These are phyloP conservation scores for Dynastes maya DNA, from an alignment of 2,888 invertebrate species.

Conservation along the genomic window DNA sequence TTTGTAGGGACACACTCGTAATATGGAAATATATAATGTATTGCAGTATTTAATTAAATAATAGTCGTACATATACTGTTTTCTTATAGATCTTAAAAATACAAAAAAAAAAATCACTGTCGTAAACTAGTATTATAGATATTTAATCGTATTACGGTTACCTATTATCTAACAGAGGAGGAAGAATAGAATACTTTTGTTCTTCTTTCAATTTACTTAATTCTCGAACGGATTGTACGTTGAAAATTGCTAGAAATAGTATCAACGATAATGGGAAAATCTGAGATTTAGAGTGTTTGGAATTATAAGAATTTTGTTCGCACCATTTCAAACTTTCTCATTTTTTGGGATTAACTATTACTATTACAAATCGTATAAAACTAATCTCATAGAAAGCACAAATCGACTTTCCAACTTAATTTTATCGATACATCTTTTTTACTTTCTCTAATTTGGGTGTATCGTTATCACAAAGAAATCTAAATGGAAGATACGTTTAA, in stretches of 20 bases:
- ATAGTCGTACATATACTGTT: slow-evolving; percentile 10
- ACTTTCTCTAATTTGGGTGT: neutral
- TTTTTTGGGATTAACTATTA: too few species aligned
- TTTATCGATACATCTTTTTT: slow-evolving; percentile 35
- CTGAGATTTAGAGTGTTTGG: neutral
- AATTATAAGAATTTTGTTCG: neutral
- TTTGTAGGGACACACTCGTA: slow-evolving; percentile 1
- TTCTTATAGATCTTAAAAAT: slow-evolving; percentile 21
- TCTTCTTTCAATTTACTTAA: too few species aligned
- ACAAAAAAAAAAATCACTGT: neutral
- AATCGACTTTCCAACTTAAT: neutral
- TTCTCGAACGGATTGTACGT: neutral
- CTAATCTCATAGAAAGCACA: slow-evolving; percentile 30
- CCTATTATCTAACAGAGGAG: neutral
- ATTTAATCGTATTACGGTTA: slow-evolving; percentile 12
- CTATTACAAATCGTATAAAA: slow-evolving; percentile 4
- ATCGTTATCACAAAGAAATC: slow-evolving; percentile 46
- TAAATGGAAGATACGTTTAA: slow-evolving; percentile 20
- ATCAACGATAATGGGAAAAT: neutral
- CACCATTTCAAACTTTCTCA: slow-evolving; percentile 5
- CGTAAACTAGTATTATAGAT: neutral
- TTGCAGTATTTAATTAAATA: slow-evolving; percentile 6
- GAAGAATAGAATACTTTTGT: neutral
- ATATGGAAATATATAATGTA: slow-evolving; percentile 35
- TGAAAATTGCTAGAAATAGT: slow-evolving; percentile 41